Evolutionary conservation across 2,113 vertebrate species (phyloP).

Genomic region (Pteropus alecto): DNA sequence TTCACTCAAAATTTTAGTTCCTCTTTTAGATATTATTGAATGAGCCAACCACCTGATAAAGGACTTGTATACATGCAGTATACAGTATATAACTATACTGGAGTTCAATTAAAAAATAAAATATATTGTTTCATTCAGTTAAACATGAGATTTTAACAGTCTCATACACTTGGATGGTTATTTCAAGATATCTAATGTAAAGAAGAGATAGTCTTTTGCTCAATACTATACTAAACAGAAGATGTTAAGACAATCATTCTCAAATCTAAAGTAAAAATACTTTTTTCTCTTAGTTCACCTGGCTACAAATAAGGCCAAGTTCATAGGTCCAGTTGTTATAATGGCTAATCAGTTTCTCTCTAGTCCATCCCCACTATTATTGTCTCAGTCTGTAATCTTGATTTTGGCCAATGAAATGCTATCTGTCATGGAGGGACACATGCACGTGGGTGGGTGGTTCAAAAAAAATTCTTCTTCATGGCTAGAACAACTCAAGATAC

Average conservation of each 20-base stretch:
- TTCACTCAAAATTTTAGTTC: neutral
- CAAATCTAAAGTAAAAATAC: neutral
- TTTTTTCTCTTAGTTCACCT: neutral
- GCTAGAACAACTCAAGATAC: neutral
- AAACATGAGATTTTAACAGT: neutral
- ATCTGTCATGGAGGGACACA: neutral
- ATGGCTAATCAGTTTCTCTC: neutral
- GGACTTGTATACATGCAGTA: neutral
- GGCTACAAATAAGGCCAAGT: neutral
- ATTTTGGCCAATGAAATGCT: neutral
- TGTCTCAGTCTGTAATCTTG: neutral
- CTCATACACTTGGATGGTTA: neutral
- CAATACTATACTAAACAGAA: conserved; percentile 10
- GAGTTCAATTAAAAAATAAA: neutral
- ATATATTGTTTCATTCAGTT: neutral
- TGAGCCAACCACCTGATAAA: neutral
- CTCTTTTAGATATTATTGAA: neutral
- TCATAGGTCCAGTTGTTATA: neutral
- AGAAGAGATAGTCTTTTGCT: neutral
- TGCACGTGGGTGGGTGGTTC: neutral
- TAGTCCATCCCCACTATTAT: neutral
- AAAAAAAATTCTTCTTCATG: neutral
- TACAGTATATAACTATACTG: neutral
- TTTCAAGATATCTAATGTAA: conserved; percentile 4
- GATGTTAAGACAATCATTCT: neutral